These are phyloP conservation scores for Muraenolepis orangiensis DNA, from an alignment of 2,797 vertebrate genomes.

Conservation along the genomic window DNA sequence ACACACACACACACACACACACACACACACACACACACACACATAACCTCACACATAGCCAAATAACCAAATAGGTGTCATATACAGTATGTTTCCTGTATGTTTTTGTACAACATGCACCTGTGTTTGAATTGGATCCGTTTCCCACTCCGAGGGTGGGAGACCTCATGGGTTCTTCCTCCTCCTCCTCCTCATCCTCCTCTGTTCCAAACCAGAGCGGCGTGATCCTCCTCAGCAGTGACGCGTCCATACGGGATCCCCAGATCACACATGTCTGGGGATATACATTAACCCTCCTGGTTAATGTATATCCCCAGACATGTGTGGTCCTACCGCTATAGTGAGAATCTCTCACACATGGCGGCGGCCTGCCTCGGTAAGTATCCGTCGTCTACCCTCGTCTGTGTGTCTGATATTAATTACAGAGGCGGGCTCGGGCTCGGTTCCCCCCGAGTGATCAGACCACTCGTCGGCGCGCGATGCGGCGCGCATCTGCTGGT, in stretches of 20 bases:
- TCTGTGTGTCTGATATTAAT: too few species aligned
- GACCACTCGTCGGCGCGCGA: too few species aligned
- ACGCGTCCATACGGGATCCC: too few species aligned
- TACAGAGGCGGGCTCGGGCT: too few species aligned
- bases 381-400: too few species aligned
- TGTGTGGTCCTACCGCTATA: slow-evolving; percentile 40
- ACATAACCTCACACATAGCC: background rate
- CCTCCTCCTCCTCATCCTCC: background rate
- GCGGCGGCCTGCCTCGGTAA: slow-evolving; percentile 35
- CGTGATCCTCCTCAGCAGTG: too few species aligned
- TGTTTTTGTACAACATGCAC: background rate
- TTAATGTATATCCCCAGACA: slow-evolving; percentile 35
- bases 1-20: background rate
- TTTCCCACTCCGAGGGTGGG: background rate
- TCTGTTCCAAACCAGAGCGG: background rate
- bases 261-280: too few species aligned
- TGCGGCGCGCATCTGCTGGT: too few species aligned
- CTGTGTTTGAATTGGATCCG: background rate
- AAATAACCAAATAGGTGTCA: background rate
- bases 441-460: too few species aligned
- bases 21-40: background rate
- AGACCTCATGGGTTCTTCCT: background rate
- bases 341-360: slow-evolving; percentile 57
- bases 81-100: background rate
- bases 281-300: too few species aligned